phyloP scores from a whole-genome alignment of 2,888 invertebrate species.

The Yponomeuta cagnagella region DNA sequence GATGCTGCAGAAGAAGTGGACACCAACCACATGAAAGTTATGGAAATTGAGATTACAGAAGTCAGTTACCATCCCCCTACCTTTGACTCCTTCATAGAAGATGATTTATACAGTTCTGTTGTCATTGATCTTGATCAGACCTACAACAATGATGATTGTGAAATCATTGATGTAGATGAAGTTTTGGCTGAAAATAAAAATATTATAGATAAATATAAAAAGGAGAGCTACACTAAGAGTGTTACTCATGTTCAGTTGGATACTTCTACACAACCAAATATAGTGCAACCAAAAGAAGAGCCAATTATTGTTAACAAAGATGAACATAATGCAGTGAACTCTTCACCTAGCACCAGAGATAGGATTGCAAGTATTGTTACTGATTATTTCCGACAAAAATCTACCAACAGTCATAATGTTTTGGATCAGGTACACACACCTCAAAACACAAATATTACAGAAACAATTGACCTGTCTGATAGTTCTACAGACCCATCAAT shows the following conservation, averaged over 20 bases:
- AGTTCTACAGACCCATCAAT: neutral
- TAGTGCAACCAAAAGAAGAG: slow-evolving; percentile 19
- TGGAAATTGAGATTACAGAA: slow-evolving; percentile 5
- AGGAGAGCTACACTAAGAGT: slow-evolving; percentile 19
- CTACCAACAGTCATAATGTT: neutral
- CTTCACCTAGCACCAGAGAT: neutral
- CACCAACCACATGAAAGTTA: neutral
- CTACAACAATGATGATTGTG: slow-evolving; percentile 23
- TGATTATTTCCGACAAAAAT: slow-evolving; percentile 14
- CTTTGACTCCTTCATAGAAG: slow-evolving; percentile 8
- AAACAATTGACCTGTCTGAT: slow-evolving; percentile 11
- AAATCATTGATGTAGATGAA: slow-evolving; percentile 38
- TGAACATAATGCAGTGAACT: neutral
- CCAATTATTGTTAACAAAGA: neutral
- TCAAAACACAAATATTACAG: neutral
- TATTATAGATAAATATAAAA: slow-evolving; percentile 27
- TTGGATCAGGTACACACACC: neutral
- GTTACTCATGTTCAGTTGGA: slow-evolving; percentile 21
- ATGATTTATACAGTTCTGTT: slow-evolving; percentile 26
- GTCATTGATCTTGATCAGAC: slow-evolving; percentile 16
- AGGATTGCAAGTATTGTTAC: slow-evolving; percentile 11
- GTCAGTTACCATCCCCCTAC: slow-evolving; percentile 1
- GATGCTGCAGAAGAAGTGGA: neutral
- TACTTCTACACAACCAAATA: neutral
- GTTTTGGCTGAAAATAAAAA: slow-evolving; percentile 35